Conservation (phyloP, 2,888 invertebrate genomes). For the Nebria salina region DNA sequence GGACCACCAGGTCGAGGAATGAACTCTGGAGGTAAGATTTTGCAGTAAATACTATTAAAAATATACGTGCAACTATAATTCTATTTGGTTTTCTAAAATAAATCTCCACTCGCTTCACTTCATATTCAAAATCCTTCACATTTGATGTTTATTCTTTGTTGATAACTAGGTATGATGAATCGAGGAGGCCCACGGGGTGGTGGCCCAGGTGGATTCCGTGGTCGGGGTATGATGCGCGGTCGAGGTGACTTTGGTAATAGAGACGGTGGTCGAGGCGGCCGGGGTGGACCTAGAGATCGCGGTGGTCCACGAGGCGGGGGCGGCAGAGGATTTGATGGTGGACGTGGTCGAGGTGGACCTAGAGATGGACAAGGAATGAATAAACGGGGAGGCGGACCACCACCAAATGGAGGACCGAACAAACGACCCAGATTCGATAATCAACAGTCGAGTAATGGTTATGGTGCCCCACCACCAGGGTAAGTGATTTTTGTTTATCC, state of each 20-base stretch:
- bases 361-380: constrained; percentile 30
- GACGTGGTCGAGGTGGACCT: constrained; percentile 49
- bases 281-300: constrained; percentile 48
- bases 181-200: constrained; percentile 45
- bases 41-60: too few relatives aligned
- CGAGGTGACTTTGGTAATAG: constrained; percentile 46
- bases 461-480: constrained; percentile 52
- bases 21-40: constrained; percentile 40
- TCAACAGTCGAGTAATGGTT: constrained; percentile 55
- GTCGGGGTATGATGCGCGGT: constrained; percentile 46
- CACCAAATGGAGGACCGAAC: constrained; percentile 46
- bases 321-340: constrained; percentile 50
- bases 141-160: background rate
- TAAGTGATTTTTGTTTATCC: constrained; percentile 40
- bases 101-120: too few relatives aligned
- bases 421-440: constrained; percentile 57
- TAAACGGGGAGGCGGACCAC: constrained; percentile 45
- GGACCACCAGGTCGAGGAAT: constrained; percentile 49
- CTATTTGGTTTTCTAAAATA: too few relatives aligned
- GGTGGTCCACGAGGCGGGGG: constrained; percentile 49
- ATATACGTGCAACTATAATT: too few relatives aligned
- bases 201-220: constrained; percentile 50
- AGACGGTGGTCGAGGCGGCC: constrained; percentile 34
- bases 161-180: constrained; percentile 2
- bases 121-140: too few relatives aligned